Evolutionary conservation across 1,140 invertebrate species (phyloP).

Genomic region (Diplogasteroides magnus): DNA sequence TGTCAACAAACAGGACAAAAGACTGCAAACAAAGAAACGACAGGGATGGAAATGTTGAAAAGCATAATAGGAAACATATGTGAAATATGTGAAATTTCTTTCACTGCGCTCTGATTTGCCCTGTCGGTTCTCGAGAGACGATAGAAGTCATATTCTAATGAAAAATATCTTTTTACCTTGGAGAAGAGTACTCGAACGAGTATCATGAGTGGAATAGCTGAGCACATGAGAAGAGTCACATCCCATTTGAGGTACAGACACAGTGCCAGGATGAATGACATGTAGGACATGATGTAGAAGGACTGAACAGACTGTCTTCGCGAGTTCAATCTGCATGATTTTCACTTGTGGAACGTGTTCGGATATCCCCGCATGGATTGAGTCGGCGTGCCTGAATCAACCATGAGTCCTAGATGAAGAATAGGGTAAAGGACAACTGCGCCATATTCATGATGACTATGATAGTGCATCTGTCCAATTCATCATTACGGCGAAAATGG

Average conservation of each 20-base stretch:
- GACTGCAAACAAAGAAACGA: too few relatives aligned
- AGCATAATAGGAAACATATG: too few relatives aligned
- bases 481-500: neutral
- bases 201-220: slow-evolving; percentile 43
- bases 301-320: neutral
- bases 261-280: slow-evolving; percentile 22
- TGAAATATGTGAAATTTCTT: too few relatives aligned
- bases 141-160: neutral
- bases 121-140: too few relatives aligned
- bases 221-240: slow-evolving; percentile 49
- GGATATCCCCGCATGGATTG: neutral
- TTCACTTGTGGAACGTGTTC: neutral
- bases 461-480: neutral
- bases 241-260: slow-evolving; percentile 54
- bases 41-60: too few relatives aligned
- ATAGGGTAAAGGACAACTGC: slow-evolving; percentile 48
- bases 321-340: neutral
- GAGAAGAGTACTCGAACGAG: slow-evolving; percentile 47
- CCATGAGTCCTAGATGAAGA: slow-evolving; percentile 33
- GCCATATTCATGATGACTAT: slow-evolving; percentile 50
- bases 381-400: neutral
- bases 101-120: too few relatives aligned
- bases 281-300: too few relatives aligned
- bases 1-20: too few relatives aligned
- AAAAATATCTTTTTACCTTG: slow-evolving; percentile 37